Percentiles rank a stretch among this genome's conserved stretches.
Conservation (phyloP, 1,140 invertebrate species). For the Caenorhabditis latens region DNA sequence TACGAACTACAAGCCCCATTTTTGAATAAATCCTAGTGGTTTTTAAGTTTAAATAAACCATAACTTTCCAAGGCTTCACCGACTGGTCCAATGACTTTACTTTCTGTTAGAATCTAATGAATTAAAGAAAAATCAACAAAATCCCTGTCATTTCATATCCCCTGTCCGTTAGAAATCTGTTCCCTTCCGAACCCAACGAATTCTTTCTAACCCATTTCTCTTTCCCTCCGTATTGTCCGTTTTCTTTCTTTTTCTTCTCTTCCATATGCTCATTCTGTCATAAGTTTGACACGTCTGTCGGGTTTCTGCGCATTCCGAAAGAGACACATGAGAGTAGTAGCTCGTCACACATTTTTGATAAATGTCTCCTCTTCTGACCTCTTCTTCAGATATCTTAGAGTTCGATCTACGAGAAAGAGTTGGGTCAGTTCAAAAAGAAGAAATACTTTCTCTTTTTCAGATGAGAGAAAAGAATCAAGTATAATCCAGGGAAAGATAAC, state of each 20-base stretch:
- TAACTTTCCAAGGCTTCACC: too few relatives aligned
- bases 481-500: constrained; percentile 1
- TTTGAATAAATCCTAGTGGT: too few relatives aligned
- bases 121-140: too few relatives aligned
- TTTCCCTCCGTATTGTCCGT: background rate
- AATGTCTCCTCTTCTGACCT: constrained; percentile 1
- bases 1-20: too few relatives aligned
- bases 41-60: too few relatives aligned
- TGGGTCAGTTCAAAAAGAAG: background rate
- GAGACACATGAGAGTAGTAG: constrained; percentile 12
- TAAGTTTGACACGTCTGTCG: constrained; percentile 51
- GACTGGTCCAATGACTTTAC: too few relatives aligned
- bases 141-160: too few relatives aligned
- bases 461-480: background rate
- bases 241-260: background rate
- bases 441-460: background rate
- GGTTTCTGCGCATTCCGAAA: constrained; percentile 39
- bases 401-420: background rate
- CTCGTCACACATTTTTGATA: constrained; percentile 49
- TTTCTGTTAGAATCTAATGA: too few relatives aligned
- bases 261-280: constrained; percentile 46
- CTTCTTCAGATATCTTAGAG: constrained; percentile 16
- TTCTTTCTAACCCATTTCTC: background rate
- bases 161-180: too few relatives aligned
- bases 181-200: too few relatives aligned